phyloP scores from a whole-genome alignment of 1,140 invertebrate species.

The Anoplolepis gracilipes region DNA sequence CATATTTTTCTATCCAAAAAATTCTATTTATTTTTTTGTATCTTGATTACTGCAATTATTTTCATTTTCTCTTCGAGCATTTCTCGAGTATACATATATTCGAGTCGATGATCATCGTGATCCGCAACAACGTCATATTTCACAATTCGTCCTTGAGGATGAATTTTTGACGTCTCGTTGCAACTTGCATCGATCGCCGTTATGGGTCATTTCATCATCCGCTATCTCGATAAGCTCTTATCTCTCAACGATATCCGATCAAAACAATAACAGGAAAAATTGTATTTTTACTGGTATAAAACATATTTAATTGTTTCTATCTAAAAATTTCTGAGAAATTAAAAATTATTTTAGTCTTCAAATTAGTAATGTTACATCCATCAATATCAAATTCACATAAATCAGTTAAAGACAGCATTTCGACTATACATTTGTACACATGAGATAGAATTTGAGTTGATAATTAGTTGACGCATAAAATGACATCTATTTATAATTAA shows the following conservation, averaged over 20 bases:
- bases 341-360: neutral
- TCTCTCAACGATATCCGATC: neutral
- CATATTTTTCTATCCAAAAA: neutral
- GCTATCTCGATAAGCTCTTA: constrained; percentile 46
- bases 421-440: too few species aligned
- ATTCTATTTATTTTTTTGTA: neutral
- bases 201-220: neutral
- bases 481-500: too few species aligned
- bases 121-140: constrained; percentile 3
- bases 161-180: neutral
- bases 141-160: constrained; percentile 38
- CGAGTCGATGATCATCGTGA: constrained; percentile 7
- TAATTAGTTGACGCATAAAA: too few species aligned
- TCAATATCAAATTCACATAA: neutral
- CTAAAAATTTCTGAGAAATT: neutral
- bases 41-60: neutral
- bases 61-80: neutral
- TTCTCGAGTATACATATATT: neutral
- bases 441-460: too few species aligned
- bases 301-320: neutral
- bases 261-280: constrained; percentile 7
- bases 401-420: neutral
- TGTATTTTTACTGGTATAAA: neutral
- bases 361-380: neutral
- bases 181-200: neutral